These are phyloP conservation scores for Ptychoptera contaminata DNA, from an alignment of 2,888 invertebrate genomes.

Conservation along the genomic window DNA sequence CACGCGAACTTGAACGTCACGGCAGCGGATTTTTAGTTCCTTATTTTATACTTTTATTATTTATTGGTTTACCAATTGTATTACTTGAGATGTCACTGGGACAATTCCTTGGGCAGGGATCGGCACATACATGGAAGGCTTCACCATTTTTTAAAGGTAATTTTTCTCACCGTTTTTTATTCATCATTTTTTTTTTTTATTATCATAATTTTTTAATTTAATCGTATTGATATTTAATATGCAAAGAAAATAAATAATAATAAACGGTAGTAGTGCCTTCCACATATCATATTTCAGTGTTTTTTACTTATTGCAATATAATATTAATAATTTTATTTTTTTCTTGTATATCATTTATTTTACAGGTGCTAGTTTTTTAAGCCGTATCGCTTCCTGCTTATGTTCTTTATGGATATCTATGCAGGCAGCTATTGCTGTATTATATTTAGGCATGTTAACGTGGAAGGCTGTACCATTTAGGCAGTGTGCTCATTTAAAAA, in stretches of 20 bases:
- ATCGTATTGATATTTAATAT: not conserved
- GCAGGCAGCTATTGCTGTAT: constrained; percentile 27
- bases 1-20: constrained; percentile 29
- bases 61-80: constrained; percentile 31
- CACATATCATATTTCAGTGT: not conserved
- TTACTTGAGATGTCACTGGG: constrained; percentile 30
- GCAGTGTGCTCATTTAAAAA: constrained; percentile 24
- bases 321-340: too few relatives aligned
- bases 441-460: constrained; percentile 27
- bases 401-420: constrained; percentile 29
- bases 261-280: not conserved
- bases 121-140: constrained; percentile 30
- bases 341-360: not conserved
- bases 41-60: constrained; percentile 27
- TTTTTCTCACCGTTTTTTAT: not conserved
- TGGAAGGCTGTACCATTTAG: constrained; percentile 27
- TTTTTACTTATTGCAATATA: not conserved
- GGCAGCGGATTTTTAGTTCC: constrained; percentile 29
- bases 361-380: constrained; percentile 27
- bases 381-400: constrained; percentile 30
- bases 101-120: constrained; percentile 31
- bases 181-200: not conserved
- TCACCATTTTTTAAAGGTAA: constrained; percentile 32
- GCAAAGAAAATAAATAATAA: not conserved
- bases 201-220: not conserved